Conservation (phyloP, 2,113 vertebrate species). For the Tachysurus fulvidraco region DNA sequence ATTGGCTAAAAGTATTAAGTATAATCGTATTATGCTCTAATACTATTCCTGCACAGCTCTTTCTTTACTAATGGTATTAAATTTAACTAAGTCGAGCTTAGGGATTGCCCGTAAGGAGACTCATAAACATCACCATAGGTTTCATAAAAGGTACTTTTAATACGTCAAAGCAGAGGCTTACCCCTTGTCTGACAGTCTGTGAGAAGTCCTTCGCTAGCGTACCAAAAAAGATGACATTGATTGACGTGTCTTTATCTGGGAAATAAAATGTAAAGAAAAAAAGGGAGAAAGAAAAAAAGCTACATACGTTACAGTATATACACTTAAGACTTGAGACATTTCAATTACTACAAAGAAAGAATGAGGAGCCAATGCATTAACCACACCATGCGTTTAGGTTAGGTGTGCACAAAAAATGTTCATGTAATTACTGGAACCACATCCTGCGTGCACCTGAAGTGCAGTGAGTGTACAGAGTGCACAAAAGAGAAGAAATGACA, state of each 20-base stretch:
- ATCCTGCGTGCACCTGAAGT: background rate
- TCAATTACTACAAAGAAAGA: background rate
- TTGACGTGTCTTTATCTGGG: conserved; percentile 55
- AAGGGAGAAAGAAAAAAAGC: background rate
- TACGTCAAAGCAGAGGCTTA: conserved; percentile 39
- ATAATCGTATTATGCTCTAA: background rate
- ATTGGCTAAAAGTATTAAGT: conserved; percentile 12
- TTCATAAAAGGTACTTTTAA: conserved; percentile 22
- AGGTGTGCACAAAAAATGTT: background rate
- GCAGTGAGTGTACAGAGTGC: background rate
- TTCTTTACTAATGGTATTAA: background rate
- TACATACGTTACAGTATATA: conserved; percentile 1
- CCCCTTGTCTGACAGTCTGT: conserved; percentile 56
- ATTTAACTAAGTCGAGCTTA: conserved; percentile 28
- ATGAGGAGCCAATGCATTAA: background rate
- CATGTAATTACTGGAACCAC: background rate
- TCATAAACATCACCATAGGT: background rate
- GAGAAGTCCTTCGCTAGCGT: conserved; percentile 58
- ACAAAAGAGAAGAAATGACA: background rate
- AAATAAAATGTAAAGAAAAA: conserved; percentile 21
- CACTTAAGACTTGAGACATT: background rate
- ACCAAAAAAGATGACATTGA: conserved; percentile 58
- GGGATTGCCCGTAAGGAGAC: background rate
- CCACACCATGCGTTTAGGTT: background rate
- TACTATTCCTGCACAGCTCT: background rate